Base-by-base conservation (phyloP, 2,797 vertebrate genomes). In the Simalia tracyae region DNA sequence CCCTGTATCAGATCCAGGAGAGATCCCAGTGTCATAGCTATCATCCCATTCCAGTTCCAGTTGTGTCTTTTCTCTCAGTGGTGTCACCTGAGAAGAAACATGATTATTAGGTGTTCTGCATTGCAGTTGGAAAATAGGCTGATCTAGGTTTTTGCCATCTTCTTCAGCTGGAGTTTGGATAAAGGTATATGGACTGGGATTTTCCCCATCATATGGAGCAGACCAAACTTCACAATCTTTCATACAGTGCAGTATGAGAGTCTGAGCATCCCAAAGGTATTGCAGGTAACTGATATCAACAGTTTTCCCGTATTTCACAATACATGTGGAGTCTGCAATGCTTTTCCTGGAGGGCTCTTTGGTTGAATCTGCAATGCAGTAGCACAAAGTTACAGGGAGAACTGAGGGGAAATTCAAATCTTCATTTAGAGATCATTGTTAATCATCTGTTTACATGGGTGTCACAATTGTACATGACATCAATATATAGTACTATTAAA, bases 31-130 rank as follows among this genome's bases (percentile, higher is more conserved):
- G 42, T 99, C 99, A 0, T 99, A 99, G 94, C 98, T 99, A 64
- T 99, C 98, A 12, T 99, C 99, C 99, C 99, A 99, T 97, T 99
- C 99, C 94, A 99, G 97, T 89, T 99, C 99, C n/a, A 98, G 90
- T 89, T 98, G 98, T 87, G 94, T 94, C 91, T 96, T 98, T 92
- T 98, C 97, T 81, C 97, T 92, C 0, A 94, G 11, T 0, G 94
- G 89, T 36, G 95, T 63, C 63, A 54, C 88, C 17, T 19, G 96
- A 86, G 95, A 93, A 28, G 96, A 97, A 54, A 92, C 94, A 0
- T 63, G 91, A 0, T 1, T 66, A 85, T 94, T 92, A 0, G 91
- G 88, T 2, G 92, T 91, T 91, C 94, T 97, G 72, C 93, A 97
- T 0, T 96, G 95, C 26, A 96, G 94, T 60, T 0, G n/a, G 90